A percentile compares a stretch with the other conserved stretches of the same genome.
Evolutionary conservation across 2,113 vertebrate genomes (phyloP).

Genomic region (Cyanoramphus novaezelandiae): DNA sequence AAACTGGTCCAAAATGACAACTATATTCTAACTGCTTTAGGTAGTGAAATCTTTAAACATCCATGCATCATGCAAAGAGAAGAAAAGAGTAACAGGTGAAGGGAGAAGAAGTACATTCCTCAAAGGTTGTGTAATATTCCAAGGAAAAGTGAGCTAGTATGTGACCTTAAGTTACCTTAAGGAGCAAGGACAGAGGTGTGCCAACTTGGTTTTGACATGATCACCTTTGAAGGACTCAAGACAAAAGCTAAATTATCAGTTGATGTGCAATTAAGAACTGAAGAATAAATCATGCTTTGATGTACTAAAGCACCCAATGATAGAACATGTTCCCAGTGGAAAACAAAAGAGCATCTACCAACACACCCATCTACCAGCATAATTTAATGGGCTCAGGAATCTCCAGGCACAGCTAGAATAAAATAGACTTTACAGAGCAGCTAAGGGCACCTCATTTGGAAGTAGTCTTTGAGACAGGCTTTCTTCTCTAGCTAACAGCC

Average conservation of each 20-base stretch:
- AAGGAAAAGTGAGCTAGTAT: not conserved
- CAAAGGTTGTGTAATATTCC: not conserved
- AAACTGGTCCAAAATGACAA: not conserved
- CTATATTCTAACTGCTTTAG: not conserved
- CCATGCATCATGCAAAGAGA: not conserved
- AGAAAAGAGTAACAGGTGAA: not conserved
- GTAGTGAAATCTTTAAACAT: not conserved
- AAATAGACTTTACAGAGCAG: not conserved
- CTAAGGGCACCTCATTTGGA: not conserved
- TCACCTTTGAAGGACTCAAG: not conserved
- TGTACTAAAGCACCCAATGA: not conserved
- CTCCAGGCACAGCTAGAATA: not conserved
- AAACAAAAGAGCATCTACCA: not conserved
- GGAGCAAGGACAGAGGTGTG: not conserved
- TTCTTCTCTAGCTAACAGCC: not conserved
- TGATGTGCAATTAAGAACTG: not conserved
- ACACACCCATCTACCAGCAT: not conserved
- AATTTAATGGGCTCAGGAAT: not conserved
- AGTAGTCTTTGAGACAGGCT: not conserved
- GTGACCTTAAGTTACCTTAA: not conserved
- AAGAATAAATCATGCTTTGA: not conserved
- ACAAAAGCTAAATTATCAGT: not conserved
- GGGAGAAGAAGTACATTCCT: not conserved
- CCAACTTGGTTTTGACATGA: not conserved
- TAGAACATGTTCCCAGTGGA: not conserved